phyloP scores from a whole-genome alignment of 1,140 invertebrate genomes.

The Thaumetopoea pityocampa region DNA sequence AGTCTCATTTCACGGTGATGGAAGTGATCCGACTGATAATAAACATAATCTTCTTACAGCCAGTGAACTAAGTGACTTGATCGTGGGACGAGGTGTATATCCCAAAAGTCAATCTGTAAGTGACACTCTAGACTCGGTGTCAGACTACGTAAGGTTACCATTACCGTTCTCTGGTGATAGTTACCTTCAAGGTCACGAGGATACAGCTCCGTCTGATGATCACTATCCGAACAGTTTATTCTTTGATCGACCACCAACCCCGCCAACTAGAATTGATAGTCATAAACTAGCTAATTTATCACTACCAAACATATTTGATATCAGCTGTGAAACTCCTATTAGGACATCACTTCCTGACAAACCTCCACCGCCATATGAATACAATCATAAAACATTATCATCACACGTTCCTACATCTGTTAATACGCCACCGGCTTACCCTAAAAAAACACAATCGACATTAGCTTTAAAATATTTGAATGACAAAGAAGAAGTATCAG shows the following conservation, averaged over 20 bases:
- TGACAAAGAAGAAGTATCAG: slow-evolving; percentile 79
- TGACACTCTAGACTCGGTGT: slow-evolving; percentile 89
- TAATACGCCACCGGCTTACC: slow-evolving; percentile 60
- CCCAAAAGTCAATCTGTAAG: slow-evolving; percentile 88
- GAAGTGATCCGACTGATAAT: slow-evolving; percentile 87
- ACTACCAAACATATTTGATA: slow-evolving; percentile 64
- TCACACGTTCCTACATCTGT: slow-evolving; percentile 22
- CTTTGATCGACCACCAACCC: slow-evolving; percentile 77
- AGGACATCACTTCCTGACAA: slow-evolving; percentile 44
- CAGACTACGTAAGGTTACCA: slow-evolving; percentile 90
- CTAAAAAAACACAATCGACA: slow-evolving; percentile 27
- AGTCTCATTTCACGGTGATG: slow-evolving; percentile 88
- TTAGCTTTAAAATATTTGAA: slow-evolving; percentile 35
- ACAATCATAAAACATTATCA: slow-evolving; percentile 59
- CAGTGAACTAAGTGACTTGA: slow-evolving; percentile 87
- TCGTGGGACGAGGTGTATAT: slow-evolving; percentile 85
- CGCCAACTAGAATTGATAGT: slow-evolving; percentile 80
- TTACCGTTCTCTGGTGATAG: slow-evolving; percentile 78
- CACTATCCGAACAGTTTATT: slow-evolving; percentile 69
- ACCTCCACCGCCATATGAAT: slow-evolving; percentile 68
- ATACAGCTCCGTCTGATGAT: slow-evolving; percentile 72
- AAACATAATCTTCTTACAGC: slow-evolving; percentile 85
- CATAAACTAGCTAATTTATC: slow-evolving; percentile 71
- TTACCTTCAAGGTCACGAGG: slow-evolving; percentile 74
- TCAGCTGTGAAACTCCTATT: slow-evolving; percentile 30